Evolutionary conservation across 2,113 vertebrate genomes (phyloP), one percentile per base, ranked within the genome.

Genomic region (Silurus meridionalis): DNA sequence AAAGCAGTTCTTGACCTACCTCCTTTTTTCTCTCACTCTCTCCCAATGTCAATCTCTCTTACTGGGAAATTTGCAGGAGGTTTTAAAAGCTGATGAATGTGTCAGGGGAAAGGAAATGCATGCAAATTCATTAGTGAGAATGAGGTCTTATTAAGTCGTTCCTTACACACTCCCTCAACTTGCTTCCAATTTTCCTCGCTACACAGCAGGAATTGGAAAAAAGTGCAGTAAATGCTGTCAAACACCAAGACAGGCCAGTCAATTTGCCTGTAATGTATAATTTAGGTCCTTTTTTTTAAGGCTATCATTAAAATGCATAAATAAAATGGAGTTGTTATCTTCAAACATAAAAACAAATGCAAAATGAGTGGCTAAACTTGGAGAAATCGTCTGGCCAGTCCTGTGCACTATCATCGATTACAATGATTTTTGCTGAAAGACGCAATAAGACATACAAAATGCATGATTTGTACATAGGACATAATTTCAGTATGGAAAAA

Each of bases 91-190:
- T 74, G 87, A 83, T 85, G 87, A 83, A 85, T 83, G 83, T 84
- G 79, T 87, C 87, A 88, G 58, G 80, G 83, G 83, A 80, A 78
- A 82, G 81, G 85, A 90, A 88, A 88, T 83, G 83, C 85, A 83
- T 69, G 85, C 71, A 72, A 87, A 87, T 90, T 90, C 86, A 90
- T 90, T 88, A 90, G 79, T 80, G 87, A 85, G 85, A 87, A 90
- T 87, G 88, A 77, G 82, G 77, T 86, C 83, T 83, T 88, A 90
- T 86, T 88, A 86, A 88, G 87, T 83, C 79, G 75, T 85, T 88
- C 83, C 72, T 80, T 66, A 85, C 81, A 75, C 61, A 58, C 77
- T 61, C 55, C 58, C 19, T 74, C 85, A 71, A 58, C 85, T 85
- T 79, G 55, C 57, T 58, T 83, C 87, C 85, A 90, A 87, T 85